Conservation (phyloP, 1,140 invertebrate species). For the Drosophila oshimai region DNA sequence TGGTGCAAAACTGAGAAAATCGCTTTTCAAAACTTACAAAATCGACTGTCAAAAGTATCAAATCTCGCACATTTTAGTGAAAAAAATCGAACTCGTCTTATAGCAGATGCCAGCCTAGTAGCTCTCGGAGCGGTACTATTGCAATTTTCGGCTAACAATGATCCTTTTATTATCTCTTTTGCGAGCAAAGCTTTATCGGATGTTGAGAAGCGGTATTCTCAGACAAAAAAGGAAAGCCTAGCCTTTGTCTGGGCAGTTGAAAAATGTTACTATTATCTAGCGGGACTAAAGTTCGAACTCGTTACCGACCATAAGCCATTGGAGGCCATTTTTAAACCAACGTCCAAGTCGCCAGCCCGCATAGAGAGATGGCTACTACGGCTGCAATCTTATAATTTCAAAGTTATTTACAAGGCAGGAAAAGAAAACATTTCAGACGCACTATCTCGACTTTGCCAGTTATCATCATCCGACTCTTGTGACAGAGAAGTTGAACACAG, state of each 20-base stretch:
- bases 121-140: slow-evolving; percentile 21
- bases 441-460: slow-evolving; percentile 1
- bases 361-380: slow-evolving; percentile 30
- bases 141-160: neutral
- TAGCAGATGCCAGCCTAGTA: slow-evolving; percentile 35
- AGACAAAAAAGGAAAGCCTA: no score
- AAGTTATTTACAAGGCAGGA: slow-evolving; percentile 3
- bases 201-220: no score
- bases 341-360: neutral
- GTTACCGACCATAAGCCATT: no score
- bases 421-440: slow-evolving; percentile 2
- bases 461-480: neutral
- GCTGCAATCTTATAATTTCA: slow-evolving; percentile 4
- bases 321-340: no score
- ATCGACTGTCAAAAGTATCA: neutral
- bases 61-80: slow-evolving; percentile 6
- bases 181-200: no score
- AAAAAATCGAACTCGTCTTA: neutral
- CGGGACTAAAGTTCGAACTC: no score
- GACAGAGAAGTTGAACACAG: no score
- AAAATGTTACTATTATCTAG: no score
- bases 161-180: slow-evolving; percentile 17
- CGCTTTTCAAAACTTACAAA: slow-evolving; percentile 17
- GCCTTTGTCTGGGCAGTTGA: no score
- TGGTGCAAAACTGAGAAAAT: slow-evolving; percentile 2